Percentiles rank a stretch among this genome's conserved stretches.
Evolutionary conservation across 1,140 invertebrate species (phyloP).

Genomic region (Drosophila rhopaloa): DNA sequence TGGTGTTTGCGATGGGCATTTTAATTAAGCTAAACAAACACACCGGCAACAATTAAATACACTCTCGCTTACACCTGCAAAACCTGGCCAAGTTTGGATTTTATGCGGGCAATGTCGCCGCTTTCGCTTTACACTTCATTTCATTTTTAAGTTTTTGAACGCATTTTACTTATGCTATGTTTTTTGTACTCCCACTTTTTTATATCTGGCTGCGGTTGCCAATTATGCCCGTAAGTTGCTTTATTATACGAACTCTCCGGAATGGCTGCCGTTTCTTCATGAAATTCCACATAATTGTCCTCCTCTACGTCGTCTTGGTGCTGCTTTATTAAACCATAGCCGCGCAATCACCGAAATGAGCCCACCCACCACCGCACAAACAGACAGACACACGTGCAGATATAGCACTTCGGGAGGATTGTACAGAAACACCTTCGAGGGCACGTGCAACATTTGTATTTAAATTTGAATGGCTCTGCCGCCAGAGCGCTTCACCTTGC

Average conservation of each 20-base stretch:
- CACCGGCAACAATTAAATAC: slow-evolving; percentile 45
- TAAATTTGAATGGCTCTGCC: slow-evolving; percentile 77
- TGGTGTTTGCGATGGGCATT: slow-evolving; percentile 59
- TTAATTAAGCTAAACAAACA: slow-evolving; percentile 76
- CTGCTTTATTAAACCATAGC: slow-evolving; percentile 79
- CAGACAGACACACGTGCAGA: slow-evolving; percentile 21
- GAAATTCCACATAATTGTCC: slow-evolving; percentile 41
- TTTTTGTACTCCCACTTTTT: slow-evolving; percentile 29
- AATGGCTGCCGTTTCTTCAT: slow-evolving; percentile 63
- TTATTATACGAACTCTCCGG: slow-evolving; percentile 55
- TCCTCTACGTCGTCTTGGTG: slow-evolving; percentile 61
- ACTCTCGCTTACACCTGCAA: slow-evolving; percentile 9
- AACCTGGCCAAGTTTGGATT: not conserved
- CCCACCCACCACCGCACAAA: slow-evolving; percentile 39
- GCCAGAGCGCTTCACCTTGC: slow-evolving; percentile 38
- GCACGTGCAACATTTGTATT: slow-evolving; percentile 80
- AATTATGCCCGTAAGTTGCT: slow-evolving; percentile 76
- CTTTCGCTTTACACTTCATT: slow-evolving; percentile 65
- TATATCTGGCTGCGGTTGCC: slow-evolving; percentile 53
- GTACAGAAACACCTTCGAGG: slow-evolving; percentile 53
- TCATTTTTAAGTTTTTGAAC: slow-evolving; percentile 62
- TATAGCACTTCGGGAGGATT: slow-evolving; percentile 21
- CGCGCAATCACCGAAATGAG: slow-evolving; percentile 72
- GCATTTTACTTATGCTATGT: slow-evolving; percentile 53
- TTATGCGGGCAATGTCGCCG: slow-evolving; percentile 17